A percentile compares a stretch with the other conserved stretches of the same genome.
phyloP scores from a whole-genome alignment of 2,888 invertebrate species.

The Coremacera marginata region DNA sequence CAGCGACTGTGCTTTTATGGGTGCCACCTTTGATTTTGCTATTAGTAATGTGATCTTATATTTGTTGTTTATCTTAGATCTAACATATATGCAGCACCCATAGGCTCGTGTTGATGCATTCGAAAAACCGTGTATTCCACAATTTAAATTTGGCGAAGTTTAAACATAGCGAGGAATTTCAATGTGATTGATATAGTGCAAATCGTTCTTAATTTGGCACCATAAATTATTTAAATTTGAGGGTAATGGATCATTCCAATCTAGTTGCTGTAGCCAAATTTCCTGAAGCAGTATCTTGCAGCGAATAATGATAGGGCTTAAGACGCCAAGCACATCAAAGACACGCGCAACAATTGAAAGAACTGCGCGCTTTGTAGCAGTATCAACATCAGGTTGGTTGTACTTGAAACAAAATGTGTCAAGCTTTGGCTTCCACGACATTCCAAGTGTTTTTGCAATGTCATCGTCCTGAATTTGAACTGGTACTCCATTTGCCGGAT shows the following conservation, averaged over 20 bases:
- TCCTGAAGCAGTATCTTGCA: slow-evolving; percentile 25
- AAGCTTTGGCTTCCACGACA: slow-evolving; percentile 23
- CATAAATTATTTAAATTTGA: too few relatives aligned
- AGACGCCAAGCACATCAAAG: slow-evolving; percentile 8
- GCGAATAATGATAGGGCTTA: slow-evolving; percentile 23
- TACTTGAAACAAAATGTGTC: slow-evolving; percentile 38
- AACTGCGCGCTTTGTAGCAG: not conserved
- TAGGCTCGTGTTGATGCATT: not conserved
- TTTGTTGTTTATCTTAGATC: not conserved
- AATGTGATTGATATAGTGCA: not conserved
- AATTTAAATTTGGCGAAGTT: not conserved
- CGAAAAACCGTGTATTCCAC: too few relatives aligned
- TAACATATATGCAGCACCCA: slow-evolving; percentile 41
- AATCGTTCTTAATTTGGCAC: too few relatives aligned
- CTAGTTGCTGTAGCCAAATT: not conserved
- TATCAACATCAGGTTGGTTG: slow-evolving; percentile 11
- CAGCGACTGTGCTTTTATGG: slow-evolving; percentile 43
- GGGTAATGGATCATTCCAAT: not conserved
- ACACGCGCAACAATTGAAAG: not conserved
- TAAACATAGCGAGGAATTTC: not conserved
- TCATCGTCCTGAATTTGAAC: not conserved
- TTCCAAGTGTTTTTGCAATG: slow-evolving; percentile 20
- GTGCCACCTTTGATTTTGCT: slow-evolving; percentile 47
- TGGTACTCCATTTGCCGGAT: not conserved
- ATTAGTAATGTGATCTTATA: slow-evolving; percentile 34